A percentile compares a stretch with the other conserved stretches of the same genome.
Conservation (phyloP, 2,113 vertebrate species). For the Chaetorhynchus papuensis region DNA sequence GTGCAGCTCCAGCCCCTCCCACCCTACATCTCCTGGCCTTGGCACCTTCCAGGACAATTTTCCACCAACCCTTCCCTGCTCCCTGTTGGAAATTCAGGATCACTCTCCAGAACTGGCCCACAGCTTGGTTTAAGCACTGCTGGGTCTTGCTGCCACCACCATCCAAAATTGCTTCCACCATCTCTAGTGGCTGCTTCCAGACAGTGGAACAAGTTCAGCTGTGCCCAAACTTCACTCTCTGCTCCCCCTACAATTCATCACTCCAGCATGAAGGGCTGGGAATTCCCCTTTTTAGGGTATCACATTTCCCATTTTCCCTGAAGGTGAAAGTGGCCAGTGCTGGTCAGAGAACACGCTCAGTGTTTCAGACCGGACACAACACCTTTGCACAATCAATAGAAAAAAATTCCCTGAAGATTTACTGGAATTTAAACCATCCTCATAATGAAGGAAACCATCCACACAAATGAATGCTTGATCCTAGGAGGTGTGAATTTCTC, state of each 20-base stretch:
- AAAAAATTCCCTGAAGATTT: not conserved
- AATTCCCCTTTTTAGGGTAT: not conserved
- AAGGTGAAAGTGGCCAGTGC: not conserved
- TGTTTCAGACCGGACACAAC: not conserved
- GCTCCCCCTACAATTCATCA: not conserved
- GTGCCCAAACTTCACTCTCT: not conserved
- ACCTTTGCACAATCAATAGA: not conserved
- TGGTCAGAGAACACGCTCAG: not conserved
- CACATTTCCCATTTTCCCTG: rapidly evolving
- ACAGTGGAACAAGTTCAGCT: not conserved
- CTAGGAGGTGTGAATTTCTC: not conserved
- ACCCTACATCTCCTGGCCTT: not conserved
- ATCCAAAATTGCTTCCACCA: not conserved
- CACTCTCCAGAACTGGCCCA: not conserved
- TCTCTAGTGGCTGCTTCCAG: not conserved
- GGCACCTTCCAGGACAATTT: not conserved
- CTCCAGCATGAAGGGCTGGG: not conserved
- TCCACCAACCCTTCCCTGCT: not conserved
- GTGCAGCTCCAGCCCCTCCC: not conserved
- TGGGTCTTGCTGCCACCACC: not conserved
- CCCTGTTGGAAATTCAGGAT: not conserved
- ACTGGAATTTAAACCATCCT: not conserved
- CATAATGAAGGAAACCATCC: not conserved
- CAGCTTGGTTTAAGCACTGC: not conserved
- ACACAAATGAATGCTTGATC: not conserved